phyloP scores from a whole-genome alignment of 2,113 vertebrate genomes.

The Phalacrocorax brasilianus region DNA sequence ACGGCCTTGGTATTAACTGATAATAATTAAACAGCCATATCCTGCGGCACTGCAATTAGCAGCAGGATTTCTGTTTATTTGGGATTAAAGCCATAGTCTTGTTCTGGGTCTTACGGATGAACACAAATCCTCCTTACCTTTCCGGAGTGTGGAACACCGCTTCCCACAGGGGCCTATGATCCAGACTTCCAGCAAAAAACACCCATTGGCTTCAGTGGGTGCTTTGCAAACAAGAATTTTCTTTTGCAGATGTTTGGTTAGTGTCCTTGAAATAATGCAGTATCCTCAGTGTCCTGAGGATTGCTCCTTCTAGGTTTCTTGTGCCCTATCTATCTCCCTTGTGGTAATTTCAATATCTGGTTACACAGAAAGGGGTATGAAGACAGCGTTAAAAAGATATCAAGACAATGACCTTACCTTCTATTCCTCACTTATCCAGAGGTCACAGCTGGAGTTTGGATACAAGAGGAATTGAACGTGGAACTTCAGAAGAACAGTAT shows the following conservation, averaged over 20 bases:
- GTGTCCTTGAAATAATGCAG: not conserved
- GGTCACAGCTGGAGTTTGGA: not conserved
- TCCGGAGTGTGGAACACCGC: not conserved
- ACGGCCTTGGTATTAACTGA: fast-evolving
- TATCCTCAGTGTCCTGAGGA: not conserved
- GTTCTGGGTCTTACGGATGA: not conserved
- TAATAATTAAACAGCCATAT: not conserved
- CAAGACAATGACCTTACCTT: not conserved
- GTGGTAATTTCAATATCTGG: not conserved
- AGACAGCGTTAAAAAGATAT: not conserved
- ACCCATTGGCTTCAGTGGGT: not conserved
- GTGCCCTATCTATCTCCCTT: not conserved
- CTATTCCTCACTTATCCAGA: not conserved
- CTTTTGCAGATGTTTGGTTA: not conserved
- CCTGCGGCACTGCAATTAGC: not conserved
- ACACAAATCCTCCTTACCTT: not conserved
- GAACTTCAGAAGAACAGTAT: not conserved
- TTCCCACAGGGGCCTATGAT: not conserved
- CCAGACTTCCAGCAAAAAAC: not conserved
- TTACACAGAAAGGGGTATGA: not conserved
- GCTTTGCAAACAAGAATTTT: not conserved
- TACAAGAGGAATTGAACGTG: not conserved
- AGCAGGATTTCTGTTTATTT: not conserved
- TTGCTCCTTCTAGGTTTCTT: not conserved
- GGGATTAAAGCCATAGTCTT: not conserved